Evolutionary conservation across 2,888 invertebrate species (phyloP), one percentile per base, ranked within the genome.

Genomic region (Noctua janthina): DNA sequence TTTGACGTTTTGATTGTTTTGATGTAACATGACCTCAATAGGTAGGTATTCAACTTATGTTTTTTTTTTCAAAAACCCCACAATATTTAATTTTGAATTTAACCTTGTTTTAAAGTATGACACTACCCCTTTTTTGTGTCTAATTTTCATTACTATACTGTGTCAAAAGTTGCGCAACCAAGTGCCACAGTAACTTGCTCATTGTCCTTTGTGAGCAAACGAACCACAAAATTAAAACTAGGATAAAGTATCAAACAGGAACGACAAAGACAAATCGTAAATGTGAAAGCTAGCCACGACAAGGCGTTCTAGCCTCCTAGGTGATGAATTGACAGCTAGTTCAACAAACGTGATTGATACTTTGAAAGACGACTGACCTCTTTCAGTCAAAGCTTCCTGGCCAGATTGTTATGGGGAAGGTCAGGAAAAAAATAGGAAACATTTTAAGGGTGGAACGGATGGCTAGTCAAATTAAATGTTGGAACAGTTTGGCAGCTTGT

Each of bases 331-430:
- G 56, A 59, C 29, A 78, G n/a, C 3, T 17, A 5, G 39, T 15
- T 56, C 69, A 46, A 43, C 10, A 70, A 51, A 66, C 73, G 66
- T 78, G 70, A 78, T 74, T 46, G 64, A 82, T 54, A 20, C 29
- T 43, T 73, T 64, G 77, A 69, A 73, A 77, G 39, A 20, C n/a
- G 29, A n/a, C 29, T 64, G 29, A 59, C 15, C 10, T 59, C 5
- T 8, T 23, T 20, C 23, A 62, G 35, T 72, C 68, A 46, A 46
- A 39, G 8, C 10, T 29, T 46, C 3, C 15, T 62, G 35, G 15
- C 2, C 11, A 17, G 1, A 39, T n/a, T 20, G 46, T 46, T 64
- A 20, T 46, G 10, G 6, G 6, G 43, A 51, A 35, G 5, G 11
- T 49, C 54, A 4, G 1, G 0, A 70, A 64, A 20, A 29, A 20